These are phyloP conservation scores for Protophormia terraenovae DNA, from an alignment of 2,888 invertebrate species.

Conservation along the genomic window DNA sequence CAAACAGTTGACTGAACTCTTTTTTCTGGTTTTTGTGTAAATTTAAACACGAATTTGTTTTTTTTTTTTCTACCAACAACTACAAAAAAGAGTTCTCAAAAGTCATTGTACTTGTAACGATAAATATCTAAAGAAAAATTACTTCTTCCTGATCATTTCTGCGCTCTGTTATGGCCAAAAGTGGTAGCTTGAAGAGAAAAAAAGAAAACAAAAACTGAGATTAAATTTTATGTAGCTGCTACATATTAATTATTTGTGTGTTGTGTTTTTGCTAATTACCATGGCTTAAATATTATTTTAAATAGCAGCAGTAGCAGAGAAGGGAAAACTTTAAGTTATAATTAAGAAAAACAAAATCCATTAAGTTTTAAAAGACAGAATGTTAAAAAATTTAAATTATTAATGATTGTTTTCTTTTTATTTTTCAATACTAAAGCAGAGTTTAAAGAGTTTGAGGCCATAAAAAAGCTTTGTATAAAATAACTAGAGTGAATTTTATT, in stretches of 20 bases:
- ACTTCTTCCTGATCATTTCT: constrained; percentile 41
- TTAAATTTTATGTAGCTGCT: constrained; percentile 5
- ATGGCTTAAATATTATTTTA: neutral
- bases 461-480: no score
- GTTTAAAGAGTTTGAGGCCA: no score
- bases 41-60: constrained; percentile 50
- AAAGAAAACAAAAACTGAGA: neutral
- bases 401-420: no score
- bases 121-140: constrained; percentile 53
- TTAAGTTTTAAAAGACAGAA: neutral
- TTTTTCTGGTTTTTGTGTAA: neutral
- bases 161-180: constrained; percentile 8
- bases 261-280: constrained; percentile 44
- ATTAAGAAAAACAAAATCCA: neutral
- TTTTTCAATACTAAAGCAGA: no score
- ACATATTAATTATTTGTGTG: constrained; percentile 34
- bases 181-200: neutral
- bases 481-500: no score
- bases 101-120: constrained; percentile 67
- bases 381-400: neutral
- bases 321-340: neutral
- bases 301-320: neutral
- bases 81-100: constrained; percentile 27
- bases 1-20: constrained; percentile 53
- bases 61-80: constrained; percentile 28